Conservation (phyloP, 1,140 invertebrate genomes). For the Mactra quadrangularis region DNA sequence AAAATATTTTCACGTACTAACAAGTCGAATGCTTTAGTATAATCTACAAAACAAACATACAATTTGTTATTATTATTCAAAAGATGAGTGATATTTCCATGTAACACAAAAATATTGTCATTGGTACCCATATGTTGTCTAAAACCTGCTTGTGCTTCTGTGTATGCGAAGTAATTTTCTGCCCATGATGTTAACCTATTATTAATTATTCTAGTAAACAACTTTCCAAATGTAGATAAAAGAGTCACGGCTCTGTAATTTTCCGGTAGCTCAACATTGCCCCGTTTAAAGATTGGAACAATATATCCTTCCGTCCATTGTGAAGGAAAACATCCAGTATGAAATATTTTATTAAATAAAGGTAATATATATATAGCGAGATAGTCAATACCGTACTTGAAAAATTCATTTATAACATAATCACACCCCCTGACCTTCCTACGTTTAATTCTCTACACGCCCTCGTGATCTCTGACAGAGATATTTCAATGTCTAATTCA, state of each 20-base stretch:
- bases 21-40: conserved; percentile 13
- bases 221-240: conserved; percentile 2
- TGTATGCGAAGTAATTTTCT: not conserved
- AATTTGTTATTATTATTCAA: conserved; percentile 1
- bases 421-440: not conserved
- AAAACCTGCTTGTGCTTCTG: not conserved
- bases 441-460: conserved; percentile 11
- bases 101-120: conserved; percentile 8
- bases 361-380: not conserved
- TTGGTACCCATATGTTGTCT: not conserved
- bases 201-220: not conserved
- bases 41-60: conserved; percentile 1
- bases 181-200: not conserved
- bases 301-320: conserved; percentile 11
- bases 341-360: conserved; percentile 37
- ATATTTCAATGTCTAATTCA: not conserved
- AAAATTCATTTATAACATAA: conserved; percentile 12
- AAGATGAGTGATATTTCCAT: not conserved
- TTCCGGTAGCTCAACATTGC: not conserved
- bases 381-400: conserved; percentile 6
- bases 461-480: not conserved
- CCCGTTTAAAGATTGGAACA: conserved; percentile 36
- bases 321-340: conserved; percentile 13
- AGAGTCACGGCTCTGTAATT: conserved; percentile 35
- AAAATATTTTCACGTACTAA: not conserved